Conservation (phyloP, 1,140 invertebrate species). For the Leptestheria dahalacensis region DNA sequence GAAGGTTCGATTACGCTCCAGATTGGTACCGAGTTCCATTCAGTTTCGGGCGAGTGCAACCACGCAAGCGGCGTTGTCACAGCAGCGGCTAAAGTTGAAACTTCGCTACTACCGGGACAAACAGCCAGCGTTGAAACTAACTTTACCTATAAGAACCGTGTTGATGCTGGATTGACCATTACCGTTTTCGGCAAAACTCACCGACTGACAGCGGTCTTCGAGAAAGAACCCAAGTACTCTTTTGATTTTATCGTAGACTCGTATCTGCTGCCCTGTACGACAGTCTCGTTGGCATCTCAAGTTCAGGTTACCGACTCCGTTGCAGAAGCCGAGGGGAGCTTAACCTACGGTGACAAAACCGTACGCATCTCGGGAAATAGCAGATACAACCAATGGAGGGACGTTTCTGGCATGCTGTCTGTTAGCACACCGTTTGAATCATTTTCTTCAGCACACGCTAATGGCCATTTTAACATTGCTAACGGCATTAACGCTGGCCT, state of each 20-base stretch:
- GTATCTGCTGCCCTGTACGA: neutral
- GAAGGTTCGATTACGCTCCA: conserved; percentile 12
- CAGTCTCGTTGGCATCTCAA: conserved; percentile 1
- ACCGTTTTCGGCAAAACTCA: conserved; percentile 4
- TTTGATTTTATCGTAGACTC: neutral
- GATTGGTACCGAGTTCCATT: conserved; percentile 3
- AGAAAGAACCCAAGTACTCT: neutral
- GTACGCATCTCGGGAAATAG: conserved; percentile 10
- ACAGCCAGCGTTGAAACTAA: neutral
- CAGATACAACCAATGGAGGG: conserved; percentile 18
- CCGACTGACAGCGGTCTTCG: too few relatives aligned
- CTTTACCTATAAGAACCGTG: too few relatives aligned
- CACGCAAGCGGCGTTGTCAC: neutral
- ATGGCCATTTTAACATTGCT: conserved; percentile 13
- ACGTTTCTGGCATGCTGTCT: conserved; percentile 22
- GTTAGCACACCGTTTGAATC: conserved; percentile 21
- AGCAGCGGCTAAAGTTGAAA: conserved; percentile 4
- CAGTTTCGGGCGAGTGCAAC: neutral
- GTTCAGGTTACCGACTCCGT: neutral
- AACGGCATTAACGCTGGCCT: conserved; percentile 17
- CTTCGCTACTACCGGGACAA: conserved; percentile 5
- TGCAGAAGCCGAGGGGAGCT: too few relatives aligned
- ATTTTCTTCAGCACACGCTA: conserved; percentile 19
- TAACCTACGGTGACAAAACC: conserved; percentile 13
- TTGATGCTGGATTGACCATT: too few relatives aligned